Evolutionary conservation across 1,140 invertebrate species (phyloP).

Genomic region (Plutomurus gul): DNA sequence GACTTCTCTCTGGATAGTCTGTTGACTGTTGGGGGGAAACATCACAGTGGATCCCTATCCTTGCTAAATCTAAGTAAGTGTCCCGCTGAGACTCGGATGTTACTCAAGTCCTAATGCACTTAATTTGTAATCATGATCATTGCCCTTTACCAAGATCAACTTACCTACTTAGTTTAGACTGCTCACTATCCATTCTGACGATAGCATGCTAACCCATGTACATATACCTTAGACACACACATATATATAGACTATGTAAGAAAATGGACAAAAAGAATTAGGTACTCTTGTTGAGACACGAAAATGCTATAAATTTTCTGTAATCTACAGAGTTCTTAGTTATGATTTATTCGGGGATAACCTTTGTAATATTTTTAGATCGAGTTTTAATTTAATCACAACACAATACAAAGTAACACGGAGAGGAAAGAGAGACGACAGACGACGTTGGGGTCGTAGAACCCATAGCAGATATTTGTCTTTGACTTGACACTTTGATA

Average conservation of each 20-base stretch:
- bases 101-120: conserved; percentile 25
- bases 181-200: neutral
- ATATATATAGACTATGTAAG: no score
- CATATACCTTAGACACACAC: no score
- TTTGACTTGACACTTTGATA: conserved; percentile 22
- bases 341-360: no score
- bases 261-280: no score
- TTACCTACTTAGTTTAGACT: conserved; percentile 8
- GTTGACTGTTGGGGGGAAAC: conserved; percentile 22
- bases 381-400: no score
- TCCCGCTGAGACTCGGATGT: conserved; percentile 27
- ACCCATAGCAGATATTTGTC: neutral
- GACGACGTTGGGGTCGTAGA: neutral
- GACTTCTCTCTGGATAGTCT: conserved; percentile 2
- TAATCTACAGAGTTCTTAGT: no score
- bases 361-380: no score
- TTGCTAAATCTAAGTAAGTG: conserved; percentile 24
- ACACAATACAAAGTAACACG: no score
- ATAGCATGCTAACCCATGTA: neutral
- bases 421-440: neutral
- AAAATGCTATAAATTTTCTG: no score
- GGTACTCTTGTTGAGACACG: no score
- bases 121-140: conserved; percentile 32
- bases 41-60: neutral
- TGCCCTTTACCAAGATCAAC: conserved; percentile 25